Evolutionary conservation across 2,888 invertebrate species (phyloP), one percentile per base, ranked within the genome.

Genomic region (Acholoe squamosa): DNA sequence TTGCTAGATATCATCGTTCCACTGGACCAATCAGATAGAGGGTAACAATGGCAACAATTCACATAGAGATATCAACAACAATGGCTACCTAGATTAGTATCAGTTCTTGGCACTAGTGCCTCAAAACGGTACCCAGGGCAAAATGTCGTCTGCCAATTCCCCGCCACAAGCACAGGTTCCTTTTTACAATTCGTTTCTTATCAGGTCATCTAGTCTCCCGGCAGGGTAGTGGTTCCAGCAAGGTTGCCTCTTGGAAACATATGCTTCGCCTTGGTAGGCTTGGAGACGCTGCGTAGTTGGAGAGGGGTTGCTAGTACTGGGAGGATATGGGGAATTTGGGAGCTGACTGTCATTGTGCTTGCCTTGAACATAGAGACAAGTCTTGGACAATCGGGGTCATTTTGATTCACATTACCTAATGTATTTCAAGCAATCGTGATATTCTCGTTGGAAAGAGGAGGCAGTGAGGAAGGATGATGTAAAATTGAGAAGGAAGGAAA

Each of bases 221-320:
- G 22, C 19, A 61, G 43, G 43, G 61, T 61, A 61, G 61, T n/a
- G n/a, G 61, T 3, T 3, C 14, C 7, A 61, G 19, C 22, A 61
- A 12, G 61, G 61, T 19, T n/a, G n/a, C 61, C 61, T 61, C 61
- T 61, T 61, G 61, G n/a, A 61, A 61, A 61, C 61, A 61, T 61
- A 61, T 61, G 61, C 61, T 61, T 61, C 61, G 19, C 22, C 3
- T 43, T 43, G 43, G 43, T 43, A 43, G 43, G 43, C 10, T 43
- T 3, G 43, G 43, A 3, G 43, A 10, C 43, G 3, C 43, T 43
- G 10, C 10, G 43, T 10, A 43, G 43, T 43, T 3, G 43, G n/a
- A n/a, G n/a, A n/a, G n/a, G n/a, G n/a, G n/a, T n/a, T n/a, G n/a
- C n/a, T n/a, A n/a, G n/a, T n/a, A n/a, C n/a, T n/a, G n/a, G n/a